Conservation (phyloP, 2,113 vertebrate genomes). For the Periophthalmus modestus region DNA sequence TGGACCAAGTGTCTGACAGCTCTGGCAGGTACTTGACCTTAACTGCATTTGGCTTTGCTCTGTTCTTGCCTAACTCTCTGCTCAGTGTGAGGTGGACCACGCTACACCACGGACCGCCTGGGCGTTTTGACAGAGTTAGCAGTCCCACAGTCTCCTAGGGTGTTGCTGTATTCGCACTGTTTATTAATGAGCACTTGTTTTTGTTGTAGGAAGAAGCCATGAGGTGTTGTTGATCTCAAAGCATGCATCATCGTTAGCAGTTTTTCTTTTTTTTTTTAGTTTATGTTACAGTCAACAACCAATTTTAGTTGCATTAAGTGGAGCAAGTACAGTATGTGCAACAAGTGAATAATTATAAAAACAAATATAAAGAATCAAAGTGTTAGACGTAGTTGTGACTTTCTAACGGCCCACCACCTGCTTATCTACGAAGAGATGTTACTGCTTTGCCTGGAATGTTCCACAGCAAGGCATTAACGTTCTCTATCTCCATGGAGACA, state of each 20-base stretch:
- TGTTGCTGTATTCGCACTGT: conserved; percentile 22
- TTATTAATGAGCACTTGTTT: conserved; percentile 18
- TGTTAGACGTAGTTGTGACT: too few species aligned
- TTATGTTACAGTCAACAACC: conserved; percentile 3
- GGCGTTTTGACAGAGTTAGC: conserved; percentile 52
- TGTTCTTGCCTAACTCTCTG: conserved; percentile 27
- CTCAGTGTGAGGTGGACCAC: conserved; percentile 42
- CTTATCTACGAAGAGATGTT: too few species aligned
- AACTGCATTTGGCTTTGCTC: conserved; percentile 35
- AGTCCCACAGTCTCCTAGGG: conserved; percentile 15
- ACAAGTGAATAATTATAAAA: not conserved
- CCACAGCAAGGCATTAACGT: too few species aligned
- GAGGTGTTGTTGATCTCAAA: conserved; percentile 4
- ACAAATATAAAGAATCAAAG: not conserved
- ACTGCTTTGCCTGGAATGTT: too few species aligned
- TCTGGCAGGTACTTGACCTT: conserved; percentile 76
- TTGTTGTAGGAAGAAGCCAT: conserved; percentile 8
- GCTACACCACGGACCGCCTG: conserved; percentile 23
- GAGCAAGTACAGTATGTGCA: not conserved
- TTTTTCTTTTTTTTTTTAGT: not conserved
- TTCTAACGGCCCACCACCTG: too few species aligned
- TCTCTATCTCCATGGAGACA: too few species aligned
- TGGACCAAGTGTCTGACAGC: conserved; percentile 72
- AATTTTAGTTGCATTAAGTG: not conserved
- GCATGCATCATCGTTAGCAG: conserved; percentile 2